A percentile compares a stretch with the other conserved stretches of the same genome.
These are phyloP conservation scores for Cephus runcator DNA, from an alignment of 2,888 invertebrate genomes.

Conservation along the genomic window DNA sequence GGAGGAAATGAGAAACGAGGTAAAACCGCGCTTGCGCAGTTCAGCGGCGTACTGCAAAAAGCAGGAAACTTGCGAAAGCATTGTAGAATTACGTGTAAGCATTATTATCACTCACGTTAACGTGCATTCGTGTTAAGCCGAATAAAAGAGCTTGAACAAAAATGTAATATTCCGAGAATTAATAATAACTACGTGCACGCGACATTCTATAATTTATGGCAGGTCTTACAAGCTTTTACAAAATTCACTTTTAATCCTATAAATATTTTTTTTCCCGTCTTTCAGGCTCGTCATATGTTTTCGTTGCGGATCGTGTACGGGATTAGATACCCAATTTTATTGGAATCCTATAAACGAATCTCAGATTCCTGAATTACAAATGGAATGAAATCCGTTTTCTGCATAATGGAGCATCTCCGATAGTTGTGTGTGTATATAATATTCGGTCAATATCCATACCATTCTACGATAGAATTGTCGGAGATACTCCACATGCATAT, in stretches of 20 bases:
- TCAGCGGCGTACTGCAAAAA: neutral
- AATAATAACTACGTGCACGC: neutral
- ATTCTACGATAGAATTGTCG: no score
- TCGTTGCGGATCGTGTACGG: neutral
- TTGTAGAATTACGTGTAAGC: neutral
- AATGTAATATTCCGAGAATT: neutral
- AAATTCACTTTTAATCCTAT: neutral
- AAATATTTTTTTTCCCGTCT: neutral
- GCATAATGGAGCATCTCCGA: neutral
- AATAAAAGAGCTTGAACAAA: neutral
- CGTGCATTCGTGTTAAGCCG: neutral
- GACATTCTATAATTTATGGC: neutral
- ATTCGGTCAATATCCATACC: no score
- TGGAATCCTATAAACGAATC: neutral
- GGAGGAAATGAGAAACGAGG: neutral
- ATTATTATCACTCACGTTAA: constrained; percentile 1
- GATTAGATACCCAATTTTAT: neutral
- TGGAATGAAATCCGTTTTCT: neutral
- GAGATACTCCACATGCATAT: no score
- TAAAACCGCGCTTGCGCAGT: neutral
- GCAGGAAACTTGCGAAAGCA: neutral
- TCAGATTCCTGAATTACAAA: neutral
- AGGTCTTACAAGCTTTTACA: no score
- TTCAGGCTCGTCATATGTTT: neutral
- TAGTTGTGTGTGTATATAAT: neutral